A percentile compares a stretch with the other conserved stretches of the same genome.
phyloP scores from a whole-genome alignment of 2,113 vertebrate genomes.

The Malurus elegans region DNA sequence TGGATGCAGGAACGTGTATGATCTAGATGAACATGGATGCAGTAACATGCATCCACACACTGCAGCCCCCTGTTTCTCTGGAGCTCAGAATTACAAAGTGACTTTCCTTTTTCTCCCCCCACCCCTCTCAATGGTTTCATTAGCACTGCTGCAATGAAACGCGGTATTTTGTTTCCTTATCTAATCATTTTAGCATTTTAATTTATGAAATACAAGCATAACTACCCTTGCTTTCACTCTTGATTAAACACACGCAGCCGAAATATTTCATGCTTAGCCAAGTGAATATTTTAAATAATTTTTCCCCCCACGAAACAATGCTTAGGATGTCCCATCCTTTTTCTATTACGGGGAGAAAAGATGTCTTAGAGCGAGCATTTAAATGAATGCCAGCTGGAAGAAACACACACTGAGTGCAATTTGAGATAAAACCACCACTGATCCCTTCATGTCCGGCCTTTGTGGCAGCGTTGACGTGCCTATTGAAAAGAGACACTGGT shows the following conservation, averaged over 20 bases:
- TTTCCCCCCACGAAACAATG: neutral
- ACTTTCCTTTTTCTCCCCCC: no score
- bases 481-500: slow-evolving; percentile 40
- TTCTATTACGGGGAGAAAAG: slow-evolving; percentile 50
- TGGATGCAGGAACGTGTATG: no score
- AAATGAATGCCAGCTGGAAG: slow-evolving; percentile 57
- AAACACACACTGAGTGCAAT: slow-evolving; percentile 57
- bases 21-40: no score
- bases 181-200: slow-evolving; percentile 33
- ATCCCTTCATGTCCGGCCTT: slow-evolving; percentile 58
- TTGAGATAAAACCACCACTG: slow-evolving; percentile 62
- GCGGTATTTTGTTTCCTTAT: slow-evolving; percentile 5
- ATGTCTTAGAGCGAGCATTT: slow-evolving; percentile 49
- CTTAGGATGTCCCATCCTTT: neutral
- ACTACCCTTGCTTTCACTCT: slow-evolving; percentile 66
- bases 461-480: slow-evolving; percentile 43
- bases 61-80: neutral
- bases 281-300: slow-evolving; percentile 27
- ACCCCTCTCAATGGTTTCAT: neutral
- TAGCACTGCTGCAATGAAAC: neutral
- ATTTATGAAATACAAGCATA: slow-evolving; percentile 65
- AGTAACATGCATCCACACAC: neutral
- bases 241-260: slow-evolving; percentile 17
- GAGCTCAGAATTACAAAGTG: neutral
- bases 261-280: slow-evolving; percentile 45